These are phyloP conservation scores for Ammodytes marinus DNA, from an alignment of 2,113 vertebrate genomes.

Conservation along the genomic window DNA sequence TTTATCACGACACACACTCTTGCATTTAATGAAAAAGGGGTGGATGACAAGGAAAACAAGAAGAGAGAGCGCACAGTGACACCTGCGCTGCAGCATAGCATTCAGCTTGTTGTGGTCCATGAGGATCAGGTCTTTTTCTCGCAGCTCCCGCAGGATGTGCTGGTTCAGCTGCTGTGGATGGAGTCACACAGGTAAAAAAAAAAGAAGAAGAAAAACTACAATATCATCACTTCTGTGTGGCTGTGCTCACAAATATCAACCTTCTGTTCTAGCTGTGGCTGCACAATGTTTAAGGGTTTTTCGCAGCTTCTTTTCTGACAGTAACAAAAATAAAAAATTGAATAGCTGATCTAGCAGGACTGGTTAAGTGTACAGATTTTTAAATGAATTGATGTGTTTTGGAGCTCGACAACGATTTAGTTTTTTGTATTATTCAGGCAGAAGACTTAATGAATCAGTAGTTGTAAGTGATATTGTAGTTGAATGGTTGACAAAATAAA, in stretches of 20 bases:
- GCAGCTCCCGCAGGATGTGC: conserved; percentile 86
- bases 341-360: neutral
- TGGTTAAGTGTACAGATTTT: neutral
- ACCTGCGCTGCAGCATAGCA: conserved; percentile 87
- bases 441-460: neutral
- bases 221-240: conserved; percentile 43
- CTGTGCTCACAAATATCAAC: conserved; percentile 3
- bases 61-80: conserved; percentile 45
- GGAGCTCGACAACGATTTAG: neutral
- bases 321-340: neutral
- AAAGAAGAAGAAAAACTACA: conserved; percentile 3
- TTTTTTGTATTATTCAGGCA: conserved; percentile 2
- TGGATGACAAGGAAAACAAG: neutral
- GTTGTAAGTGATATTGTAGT: neutral
- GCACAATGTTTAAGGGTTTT: conserved; percentile 4
- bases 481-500: neutral
- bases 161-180: conserved; percentile 86
- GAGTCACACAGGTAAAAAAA: conserved; percentile 37
- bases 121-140: conserved; percentile 88
- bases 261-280: conserved; percentile 7
- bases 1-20: conserved; percentile 23
- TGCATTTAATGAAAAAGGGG: neutral
- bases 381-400: conserved; percentile 7
- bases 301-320: conserved; percentile 9
- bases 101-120: conserved; percentile 86